phyloP scores from a whole-genome alignment of 2,797 vertebrate species.

The Cossypha dichroa region DNA sequence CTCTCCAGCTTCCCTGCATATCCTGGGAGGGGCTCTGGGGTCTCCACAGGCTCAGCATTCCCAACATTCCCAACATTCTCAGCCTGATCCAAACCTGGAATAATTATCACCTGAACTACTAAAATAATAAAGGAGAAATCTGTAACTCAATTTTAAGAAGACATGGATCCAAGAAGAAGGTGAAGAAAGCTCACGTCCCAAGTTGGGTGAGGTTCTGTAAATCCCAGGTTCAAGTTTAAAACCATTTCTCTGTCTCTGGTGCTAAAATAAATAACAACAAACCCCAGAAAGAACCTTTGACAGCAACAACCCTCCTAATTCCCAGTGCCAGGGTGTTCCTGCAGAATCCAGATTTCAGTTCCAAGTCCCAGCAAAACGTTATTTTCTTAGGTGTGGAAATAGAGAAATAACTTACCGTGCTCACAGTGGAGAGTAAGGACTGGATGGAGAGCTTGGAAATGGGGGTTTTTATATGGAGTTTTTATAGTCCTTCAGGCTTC shows the following conservation, averaged over 20 bases:
- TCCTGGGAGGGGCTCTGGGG: neutral
- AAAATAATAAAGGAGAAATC: neutral
- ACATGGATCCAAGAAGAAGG: accelerated
- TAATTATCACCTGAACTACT: neutral
- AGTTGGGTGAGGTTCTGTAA: neutral
- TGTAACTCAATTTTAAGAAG: neutral
- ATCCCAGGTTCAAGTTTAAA: neutral
- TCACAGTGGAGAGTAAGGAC: neutral
- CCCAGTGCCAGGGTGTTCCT: neutral
- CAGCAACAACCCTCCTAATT: neutral
- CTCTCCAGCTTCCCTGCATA: neutral
- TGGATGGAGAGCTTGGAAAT: neutral
- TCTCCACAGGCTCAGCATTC: neutral
- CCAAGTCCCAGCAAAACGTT: neutral
- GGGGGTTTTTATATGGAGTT: neutral
- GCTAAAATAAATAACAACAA: neutral
- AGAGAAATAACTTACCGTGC: conserved; percentile 8
- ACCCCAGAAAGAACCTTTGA: neutral
- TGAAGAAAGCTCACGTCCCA: neutral
- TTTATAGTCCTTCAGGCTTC: neutral
- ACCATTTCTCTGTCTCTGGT: accelerated
- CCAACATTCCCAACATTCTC: neutral
- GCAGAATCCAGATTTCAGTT: neutral
- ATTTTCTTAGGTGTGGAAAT: neutral
- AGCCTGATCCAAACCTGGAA: neutral